Evolutionary conservation across 2,113 vertebrate genomes (phyloP).

Genomic region (Brachionichthys hirsutus): DNA sequence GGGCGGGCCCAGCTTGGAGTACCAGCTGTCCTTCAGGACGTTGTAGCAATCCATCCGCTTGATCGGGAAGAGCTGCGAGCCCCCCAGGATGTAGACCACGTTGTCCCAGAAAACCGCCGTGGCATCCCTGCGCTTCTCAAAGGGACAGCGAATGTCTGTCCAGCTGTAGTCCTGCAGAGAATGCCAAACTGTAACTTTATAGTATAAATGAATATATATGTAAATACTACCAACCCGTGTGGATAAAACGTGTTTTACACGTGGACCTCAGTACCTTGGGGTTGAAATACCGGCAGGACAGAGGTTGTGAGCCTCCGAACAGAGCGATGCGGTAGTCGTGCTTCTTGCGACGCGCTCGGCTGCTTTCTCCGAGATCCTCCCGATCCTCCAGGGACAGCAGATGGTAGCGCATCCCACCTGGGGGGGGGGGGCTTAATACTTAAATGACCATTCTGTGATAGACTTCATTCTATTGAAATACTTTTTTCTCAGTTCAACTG

Average conservation of each 20-base stretch:
- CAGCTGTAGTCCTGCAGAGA: slow-evolving; percentile 89
- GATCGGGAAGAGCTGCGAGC: slow-evolving; percentile 97
- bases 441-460: too few species aligned
- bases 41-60: slow-evolving; percentile 99
- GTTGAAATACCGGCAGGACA: slow-evolving; percentile 97
- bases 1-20: slow-evolving; percentile 95
- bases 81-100: slow-evolving; percentile 97
- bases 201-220: too few species aligned
- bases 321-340: slow-evolving; percentile 94
- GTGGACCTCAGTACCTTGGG: slow-evolving; percentile 83
- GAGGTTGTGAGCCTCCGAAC: slow-evolving; percentile 96
- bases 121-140: slow-evolving; percentile 95
- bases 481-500: too few species aligned
- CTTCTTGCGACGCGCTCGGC: slow-evolving; percentile 89
- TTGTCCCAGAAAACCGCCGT: slow-evolving; percentile 98
- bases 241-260: background rate
- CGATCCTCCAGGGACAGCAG: slow-evolving; percentile 81
- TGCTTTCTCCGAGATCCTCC: slow-evolving; percentile 93
- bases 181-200: background rate
- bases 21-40: slow-evolving; percentile 98
- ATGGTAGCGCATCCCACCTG: slow-evolving; percentile 74
- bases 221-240: background rate
- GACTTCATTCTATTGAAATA: too few species aligned
- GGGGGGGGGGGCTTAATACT: too few species aligned
- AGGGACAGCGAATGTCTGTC: slow-evolving; percentile 97